Evolutionary conservation across 2,888 invertebrate species (phyloP), one percentile per base, ranked within the genome.

Genomic region (Tuta absoluta): DNA sequence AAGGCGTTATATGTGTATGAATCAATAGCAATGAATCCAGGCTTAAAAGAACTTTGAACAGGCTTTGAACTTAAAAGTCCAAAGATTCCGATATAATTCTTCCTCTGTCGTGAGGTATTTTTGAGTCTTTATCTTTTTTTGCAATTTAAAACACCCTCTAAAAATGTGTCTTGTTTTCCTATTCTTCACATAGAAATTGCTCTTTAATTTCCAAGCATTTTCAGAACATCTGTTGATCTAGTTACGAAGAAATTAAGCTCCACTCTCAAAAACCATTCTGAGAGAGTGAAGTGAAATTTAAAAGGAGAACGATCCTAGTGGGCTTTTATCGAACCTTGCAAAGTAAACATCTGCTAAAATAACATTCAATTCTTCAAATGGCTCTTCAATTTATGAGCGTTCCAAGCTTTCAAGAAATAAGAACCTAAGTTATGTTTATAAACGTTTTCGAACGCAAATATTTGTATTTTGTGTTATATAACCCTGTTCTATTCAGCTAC

Each of bases 261-360:
- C n/a, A 0, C 17, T 45, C 45, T 45, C 45, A 11, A 4, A 45
- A 45, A 45, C 45, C 7, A n/a, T 45, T 45, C 21, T 53, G 24
- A 53, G 23, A 53, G 23, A 53, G 24, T 10, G 12, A 53, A 53
- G 51, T 53, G 51, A 23, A 53, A 53, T 53, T 53, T 53, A 53
- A 53, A 53, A 53, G 23, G 51, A 53, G 51, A 53, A 23, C 51
- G 51, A 53, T 53, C 51, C 23, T 24, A 12, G 51, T 23, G 51
- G 51, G 23, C 23, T 53, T 53, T 53, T 23, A 53, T 14, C 51
- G 51, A 53, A 23, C 51, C 51, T 12, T 2, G 21, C 49, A 11
- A 49, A 49, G 49, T 21, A 21, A 49, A 49, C 49, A 21, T 49
- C 19, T 49, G 49, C 49, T 49, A 23, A 49, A 49, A 49, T 49